phyloP scores from a whole-genome alignment of 1,140 invertebrate genomes.

The Nomia melanderi region DNA sequence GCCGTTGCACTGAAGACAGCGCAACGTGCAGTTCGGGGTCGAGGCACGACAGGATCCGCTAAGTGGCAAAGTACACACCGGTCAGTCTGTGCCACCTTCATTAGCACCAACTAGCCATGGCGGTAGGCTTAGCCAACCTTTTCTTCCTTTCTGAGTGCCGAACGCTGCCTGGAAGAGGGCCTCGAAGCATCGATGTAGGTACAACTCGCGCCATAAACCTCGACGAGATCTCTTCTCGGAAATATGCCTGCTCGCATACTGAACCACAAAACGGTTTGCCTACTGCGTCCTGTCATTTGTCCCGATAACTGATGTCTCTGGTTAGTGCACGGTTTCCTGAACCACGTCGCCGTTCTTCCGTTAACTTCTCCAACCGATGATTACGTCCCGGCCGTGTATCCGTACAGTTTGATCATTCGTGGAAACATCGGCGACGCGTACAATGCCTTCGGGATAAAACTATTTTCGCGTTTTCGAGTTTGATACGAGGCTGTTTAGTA shows the following conservation, averaged over 20 bases:
- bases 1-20: conserved; percentile 41
- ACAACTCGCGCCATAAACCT: conserved; percentile 72
- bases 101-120: conserved; percentile 75
- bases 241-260: conserved; percentile 67
- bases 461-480: too few relatives aligned
- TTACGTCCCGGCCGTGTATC: background rate
- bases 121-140: conserved; percentile 61
- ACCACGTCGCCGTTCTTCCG: background rate
- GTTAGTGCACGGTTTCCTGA: conserved; percentile 9
- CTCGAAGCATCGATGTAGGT: conserved; percentile 63
- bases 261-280: conserved; percentile 62
- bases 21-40: conserved; percentile 62
- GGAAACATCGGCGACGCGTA: too few relatives aligned
- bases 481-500: too few relatives aligned
- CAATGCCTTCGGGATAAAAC: too few relatives aligned
- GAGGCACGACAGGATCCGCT: conserved; percentile 69
- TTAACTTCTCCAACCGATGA: background rate
- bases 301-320: conserved; percentile 33
- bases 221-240: conserved; percentile 71
- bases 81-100: conserved; percentile 75
- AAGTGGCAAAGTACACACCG: conserved; percentile 76
- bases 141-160: conserved; percentile 65
- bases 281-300: conserved; percentile 48
- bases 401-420: too few relatives aligned
- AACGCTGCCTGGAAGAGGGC: conserved; percentile 57